Evolutionary conservation across 2,888 invertebrate genomes (phyloP), one percentile per base, ranked within the genome.

Genomic region (Pseudolycoriella hygida): DNA sequence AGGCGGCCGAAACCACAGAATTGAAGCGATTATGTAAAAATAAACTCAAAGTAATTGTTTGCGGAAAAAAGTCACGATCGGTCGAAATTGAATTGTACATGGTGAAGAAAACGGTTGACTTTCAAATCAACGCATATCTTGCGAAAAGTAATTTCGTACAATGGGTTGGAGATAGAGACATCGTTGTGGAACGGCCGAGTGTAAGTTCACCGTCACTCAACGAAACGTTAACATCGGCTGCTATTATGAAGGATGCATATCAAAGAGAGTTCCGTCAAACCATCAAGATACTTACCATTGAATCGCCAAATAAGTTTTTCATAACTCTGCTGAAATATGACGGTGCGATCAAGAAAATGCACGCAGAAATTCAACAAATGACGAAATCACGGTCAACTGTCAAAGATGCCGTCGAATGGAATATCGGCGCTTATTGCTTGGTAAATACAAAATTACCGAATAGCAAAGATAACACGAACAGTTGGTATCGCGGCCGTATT

Each of bases 401-500:
- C n/a, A n/a, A 20, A 19, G 30, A 3, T 34, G 15, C 37, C 15
- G 11, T 11, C 11, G 54, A 59, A 1, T 80, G 77, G 76, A 55
- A 62, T n/a, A 59, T 67, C 1, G 68, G 68, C 1, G 69, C 72
- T 14, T 53, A 60, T 48, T 76, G 73, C 54, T 71, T 68, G 15
- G 71, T 70, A 0, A 59, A 59, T 40, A 61, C 62, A 1, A 51
- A 54, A 44, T 50, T 69, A 0, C 49, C 66, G 2, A 66, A 69
- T 46, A 49, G 54, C 1, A 63, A 66, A 12, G 70, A 72, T 12
- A 68, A 71, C n/a, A n/a, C n/a, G n/a, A n/a, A n/a, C 34, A 66
- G 68, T 30, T 87, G 80, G 74, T 77, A 74, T 50, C 72, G 89
- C 67, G 56, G 61, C 4, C 58, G 61, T 1, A 59, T 64, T 0